Evolutionary conservation across 2,888 invertebrate genomes (phyloP).

Genomic region (Eulithis testata): DNA sequence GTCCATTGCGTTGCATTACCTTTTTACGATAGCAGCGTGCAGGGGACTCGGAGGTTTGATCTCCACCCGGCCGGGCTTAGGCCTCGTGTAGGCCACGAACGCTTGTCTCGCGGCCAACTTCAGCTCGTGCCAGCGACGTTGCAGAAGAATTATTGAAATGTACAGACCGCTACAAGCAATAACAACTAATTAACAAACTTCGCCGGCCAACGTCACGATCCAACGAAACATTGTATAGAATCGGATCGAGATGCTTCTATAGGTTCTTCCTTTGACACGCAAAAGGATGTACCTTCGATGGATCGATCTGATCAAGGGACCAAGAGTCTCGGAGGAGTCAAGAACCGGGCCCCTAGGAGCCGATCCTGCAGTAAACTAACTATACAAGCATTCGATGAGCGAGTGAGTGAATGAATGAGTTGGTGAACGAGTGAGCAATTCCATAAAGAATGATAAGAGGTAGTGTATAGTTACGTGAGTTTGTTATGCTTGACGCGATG

Average conservation of each 20-base stretch:
- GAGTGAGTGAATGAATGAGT: no score
- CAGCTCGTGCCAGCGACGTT: constrained; percentile 58
- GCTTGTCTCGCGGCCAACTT: constrained; percentile 42
- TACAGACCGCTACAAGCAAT: constrained; percentile 9
- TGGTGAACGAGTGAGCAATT: background rate
- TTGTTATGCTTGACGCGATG: background rate
- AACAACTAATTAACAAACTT: background rate
- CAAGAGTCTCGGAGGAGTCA: no score
- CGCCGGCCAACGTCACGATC: no score
- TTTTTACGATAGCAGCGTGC: constrained; percentile 38
- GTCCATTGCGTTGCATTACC: constrained; percentile 7
- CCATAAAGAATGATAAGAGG: background rate
- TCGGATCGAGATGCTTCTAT: no score
- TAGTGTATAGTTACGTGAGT: constrained; percentile 1
- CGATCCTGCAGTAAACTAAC: no score
- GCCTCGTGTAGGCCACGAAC: constrained; percentile 26
- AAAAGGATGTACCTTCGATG: no score
- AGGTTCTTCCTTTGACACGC: no score
- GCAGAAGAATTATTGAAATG: constrained; percentile 48
- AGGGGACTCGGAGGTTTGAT: constrained; percentile 13
- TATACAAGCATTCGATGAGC: no score
- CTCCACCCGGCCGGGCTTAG: background rate
- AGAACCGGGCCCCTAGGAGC: no score
- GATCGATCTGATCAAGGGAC: no score
- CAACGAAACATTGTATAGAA: no score